phyloP scores from a whole-genome alignment of 2,888 invertebrate species.

The Azorinus chamasolen region DNA sequence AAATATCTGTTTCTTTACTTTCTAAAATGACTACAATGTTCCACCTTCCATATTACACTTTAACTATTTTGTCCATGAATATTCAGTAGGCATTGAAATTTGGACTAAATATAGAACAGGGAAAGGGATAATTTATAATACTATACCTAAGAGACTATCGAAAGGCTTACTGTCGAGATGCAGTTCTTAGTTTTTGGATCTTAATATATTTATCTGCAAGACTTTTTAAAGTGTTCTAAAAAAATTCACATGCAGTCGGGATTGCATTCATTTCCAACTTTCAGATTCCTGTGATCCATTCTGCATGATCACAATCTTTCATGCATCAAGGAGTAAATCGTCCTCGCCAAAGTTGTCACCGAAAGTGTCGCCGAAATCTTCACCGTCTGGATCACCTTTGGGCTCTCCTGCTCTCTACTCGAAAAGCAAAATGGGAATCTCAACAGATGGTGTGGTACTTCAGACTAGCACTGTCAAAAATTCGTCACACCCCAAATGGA shows the following conservation, averaged over 20 bases:
- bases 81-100: no score
- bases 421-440: not conserved
- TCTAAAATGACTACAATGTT: no score
- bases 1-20: no score
- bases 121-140: no score
- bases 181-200: not conserved
- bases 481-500: constrained; percentile 78
- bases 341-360: constrained; percentile 60
- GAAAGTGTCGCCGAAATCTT: constrained; percentile 52
- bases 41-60: no score
- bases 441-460: constrained; percentile 30
- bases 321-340: constrained; percentile 52
- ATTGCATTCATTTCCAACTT: no score
- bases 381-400: constrained; percentile 63
- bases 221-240: no score
- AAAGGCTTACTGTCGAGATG: not conserved
- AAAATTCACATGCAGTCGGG: no score
- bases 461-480: constrained; percentile 71
- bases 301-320: constrained; percentile 72
- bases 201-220: no score
- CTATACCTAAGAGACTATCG: no score
- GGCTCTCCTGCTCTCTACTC: constrained; percentile 33
- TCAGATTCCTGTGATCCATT: constrained; percentile 66
- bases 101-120: no score
- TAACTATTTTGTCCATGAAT: no score